These are phyloP conservation scores for Petrophora chlorosata DNA, from an alignment of 2,888 invertebrate species.

Conservation along the genomic window DNA sequence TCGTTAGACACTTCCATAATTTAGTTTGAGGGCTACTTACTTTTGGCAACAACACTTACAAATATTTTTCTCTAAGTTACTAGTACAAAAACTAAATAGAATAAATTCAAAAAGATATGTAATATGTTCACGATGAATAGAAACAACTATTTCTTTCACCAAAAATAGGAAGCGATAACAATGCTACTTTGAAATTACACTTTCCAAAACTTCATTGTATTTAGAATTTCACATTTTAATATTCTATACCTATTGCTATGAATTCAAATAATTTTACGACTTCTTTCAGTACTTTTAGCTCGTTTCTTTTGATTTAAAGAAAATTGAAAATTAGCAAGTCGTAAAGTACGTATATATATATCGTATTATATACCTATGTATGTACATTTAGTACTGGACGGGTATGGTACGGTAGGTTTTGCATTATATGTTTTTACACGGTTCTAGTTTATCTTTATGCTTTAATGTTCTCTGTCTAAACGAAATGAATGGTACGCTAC, in stretches of 20 bases:
- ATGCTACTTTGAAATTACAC: conserved; percentile 5
- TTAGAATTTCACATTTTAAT: neutral
- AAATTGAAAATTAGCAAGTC: too few relatives aligned
- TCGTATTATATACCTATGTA: too few relatives aligned
- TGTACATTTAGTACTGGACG: too few relatives aligned
- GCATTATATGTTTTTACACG: neutral
- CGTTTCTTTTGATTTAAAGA: neutral
- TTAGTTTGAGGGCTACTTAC: neutral
- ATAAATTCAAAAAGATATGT: conserved; percentile 23
- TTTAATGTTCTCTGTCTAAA: too few relatives aligned
- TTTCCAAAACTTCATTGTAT: conserved; percentile 16
- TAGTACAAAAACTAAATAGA: too few relatives aligned
- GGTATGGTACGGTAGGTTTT: too few relatives aligned
- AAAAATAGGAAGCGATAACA: conserved; percentile 11
- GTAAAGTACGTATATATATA: too few relatives aligned
- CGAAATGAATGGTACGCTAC: too few relatives aligned
- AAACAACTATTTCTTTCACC: conserved; percentile 10
- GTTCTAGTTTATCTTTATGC: neutral
- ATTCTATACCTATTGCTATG: too few relatives aligned
- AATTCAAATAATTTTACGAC: too few relatives aligned
- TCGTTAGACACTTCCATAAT: conserved; percentile 85
- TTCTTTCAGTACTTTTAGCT: conserved; percentile 5
- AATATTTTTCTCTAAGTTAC: neutral
- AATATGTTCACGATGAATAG: conserved; percentile 7
- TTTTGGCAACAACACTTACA: neutral